Base-by-base conservation (phyloP, 1,140 invertebrate species). In the Diuraphis noxia region DNA sequence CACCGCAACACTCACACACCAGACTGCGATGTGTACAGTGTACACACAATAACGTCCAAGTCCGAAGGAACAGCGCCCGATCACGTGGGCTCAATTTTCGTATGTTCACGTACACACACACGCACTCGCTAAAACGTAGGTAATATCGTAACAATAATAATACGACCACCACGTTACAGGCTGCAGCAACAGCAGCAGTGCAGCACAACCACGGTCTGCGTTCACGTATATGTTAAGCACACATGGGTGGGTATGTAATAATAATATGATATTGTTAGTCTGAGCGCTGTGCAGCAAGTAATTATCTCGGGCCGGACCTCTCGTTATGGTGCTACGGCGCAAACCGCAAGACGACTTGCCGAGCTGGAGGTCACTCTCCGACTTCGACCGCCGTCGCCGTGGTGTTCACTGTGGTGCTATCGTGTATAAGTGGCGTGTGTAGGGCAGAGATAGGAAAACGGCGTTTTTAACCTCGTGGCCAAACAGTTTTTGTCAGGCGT, bases 311-410 rank as follows among this genome's bases (percentile, higher is more conserved):
- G 10, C 25, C 81, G 25, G 13, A 13, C 49, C 25, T 79, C 63
- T 79, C 88, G 88, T 89, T 79, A 89, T 72, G n/a, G 13, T 72
- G 34, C 13, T 46, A n/a, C 30, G 88, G 7, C 88, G 4, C 34
- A 90, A 90, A 90, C 88, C 88, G 41, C 88, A 90, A 90, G 40
- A 63, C 30, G 87, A 72, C 87, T 88, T 88, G 10, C n/a, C 56
- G 87, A 63, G 34, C 72, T 36, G 4, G 13, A 40, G 56, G 87
- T 88, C 87, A 88, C 21, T 63, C 49, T 52, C 52, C 36, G 41
- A 87, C 46, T 38, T 41, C 81, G 81, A 79, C 77, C 36, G 36
- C 77, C 36, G 10, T 43, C 30, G 41, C 81, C 30, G 30, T 30
- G 23, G 40, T 41, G 81, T 81, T 25, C 1, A 38, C 19, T 13